Evolutionary conservation across 2,113 vertebrate genomes (phyloP).

Genomic region (Chascanopsetta lugubris): DNA sequence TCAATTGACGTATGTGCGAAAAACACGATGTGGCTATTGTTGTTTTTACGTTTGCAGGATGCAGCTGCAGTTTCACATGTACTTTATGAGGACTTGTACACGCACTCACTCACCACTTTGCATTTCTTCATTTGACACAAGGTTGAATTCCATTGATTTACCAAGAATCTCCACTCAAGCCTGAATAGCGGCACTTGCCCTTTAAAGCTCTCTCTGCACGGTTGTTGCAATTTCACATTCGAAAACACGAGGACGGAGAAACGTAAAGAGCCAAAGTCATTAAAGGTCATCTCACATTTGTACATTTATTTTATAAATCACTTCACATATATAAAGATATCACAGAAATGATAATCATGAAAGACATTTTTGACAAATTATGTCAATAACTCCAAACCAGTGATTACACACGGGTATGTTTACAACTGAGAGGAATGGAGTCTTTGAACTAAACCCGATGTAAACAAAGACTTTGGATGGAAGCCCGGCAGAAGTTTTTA

Average conservation of each 20-base stretch:
- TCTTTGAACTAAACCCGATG: not conserved
- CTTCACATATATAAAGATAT: not conserved
- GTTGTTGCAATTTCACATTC: too few species aligned
- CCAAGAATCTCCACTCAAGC: too few species aligned
- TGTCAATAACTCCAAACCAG: not conserved
- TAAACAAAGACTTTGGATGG: not conserved
- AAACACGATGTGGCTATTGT: not conserved
- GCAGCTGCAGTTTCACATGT: conserved; percentile 75
- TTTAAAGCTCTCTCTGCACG: too few species aligned
- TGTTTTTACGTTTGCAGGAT: conserved; percentile 42
- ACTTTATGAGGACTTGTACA: too few species aligned
- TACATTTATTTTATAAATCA: conserved; percentile 8
- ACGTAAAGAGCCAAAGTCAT: too few species aligned
- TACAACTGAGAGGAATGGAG: not conserved
- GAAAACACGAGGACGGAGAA: too few species aligned
- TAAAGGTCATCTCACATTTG: not conserved
- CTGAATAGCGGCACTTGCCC: too few species aligned
- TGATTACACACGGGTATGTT: not conserved
- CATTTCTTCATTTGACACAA: too few species aligned
- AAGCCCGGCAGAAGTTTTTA: not conserved
- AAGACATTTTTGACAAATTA: not conserved
- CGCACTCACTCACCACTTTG: too few species aligned
- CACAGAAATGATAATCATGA: not conserved
- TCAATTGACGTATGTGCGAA: too few species aligned
- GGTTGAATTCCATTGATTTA: too few species aligned